A percentile compares a stretch with the other conserved stretches of the same genome.
These are phyloP conservation scores for Selenia dentaria DNA, from an alignment of 2,888 invertebrate species.

Conservation along the genomic window DNA sequence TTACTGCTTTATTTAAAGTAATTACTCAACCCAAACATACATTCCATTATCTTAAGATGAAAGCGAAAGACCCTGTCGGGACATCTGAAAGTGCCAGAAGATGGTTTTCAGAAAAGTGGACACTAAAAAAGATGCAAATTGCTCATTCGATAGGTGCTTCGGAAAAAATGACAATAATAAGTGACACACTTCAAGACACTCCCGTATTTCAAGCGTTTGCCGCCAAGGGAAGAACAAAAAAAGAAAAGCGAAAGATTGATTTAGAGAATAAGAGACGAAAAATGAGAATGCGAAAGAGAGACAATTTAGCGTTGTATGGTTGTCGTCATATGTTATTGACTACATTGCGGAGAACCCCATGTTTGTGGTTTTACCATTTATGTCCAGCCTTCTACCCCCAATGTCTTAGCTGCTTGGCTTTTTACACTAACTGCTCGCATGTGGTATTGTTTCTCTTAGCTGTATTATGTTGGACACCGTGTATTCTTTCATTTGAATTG, in stretches of 20 bases:
- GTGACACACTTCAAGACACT: conserved; percentile 46
- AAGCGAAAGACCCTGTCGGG: conserved; percentile 35
- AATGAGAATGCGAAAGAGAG: conserved; percentile 42
- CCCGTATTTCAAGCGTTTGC: conserved; percentile 39
- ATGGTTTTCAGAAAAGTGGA: conserved; percentile 36
- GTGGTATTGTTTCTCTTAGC: conserved; percentile 50
- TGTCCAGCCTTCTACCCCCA: conserved; percentile 60
- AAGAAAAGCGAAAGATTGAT: conserved; percentile 36
- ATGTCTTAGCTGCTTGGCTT: conserved; percentile 45
- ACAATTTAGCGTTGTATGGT: conserved; percentile 39
- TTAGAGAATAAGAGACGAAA: conserved; percentile 32
- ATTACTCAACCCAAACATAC: conserved; percentile 42
- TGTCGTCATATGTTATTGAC: conserved; percentile 49
- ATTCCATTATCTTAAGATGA: conserved; percentile 35
- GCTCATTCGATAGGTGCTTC: conserved; percentile 44
- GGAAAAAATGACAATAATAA: conserved; percentile 38
- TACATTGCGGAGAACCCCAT: conserved; percentile 55
- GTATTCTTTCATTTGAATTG: conserved; percentile 52
- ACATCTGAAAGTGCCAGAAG: conserved; percentile 34
- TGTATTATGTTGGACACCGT: conserved; percentile 56
- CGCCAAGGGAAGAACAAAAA: conserved; percentile 43
- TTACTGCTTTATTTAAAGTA: conserved; percentile 29
- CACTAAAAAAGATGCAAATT: conserved; percentile 45
- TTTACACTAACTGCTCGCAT: conserved; percentile 41
- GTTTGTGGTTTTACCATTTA: conserved; percentile 58